Conservation (phyloP, 64 coral and sea anemone species). For the Acropora tenuis region DNA sequence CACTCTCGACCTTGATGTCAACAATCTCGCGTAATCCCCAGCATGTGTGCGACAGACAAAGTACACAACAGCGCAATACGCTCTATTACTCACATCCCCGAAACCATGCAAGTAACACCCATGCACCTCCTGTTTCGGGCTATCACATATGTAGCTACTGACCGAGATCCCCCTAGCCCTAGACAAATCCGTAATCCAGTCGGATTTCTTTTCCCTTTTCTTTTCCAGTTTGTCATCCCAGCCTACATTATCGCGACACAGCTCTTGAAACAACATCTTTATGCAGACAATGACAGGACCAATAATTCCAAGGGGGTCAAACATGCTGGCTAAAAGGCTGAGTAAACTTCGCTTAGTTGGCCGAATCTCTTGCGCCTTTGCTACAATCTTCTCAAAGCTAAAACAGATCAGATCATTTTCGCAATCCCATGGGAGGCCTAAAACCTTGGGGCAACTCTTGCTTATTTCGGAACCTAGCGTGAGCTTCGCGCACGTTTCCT, state of each 20-base stretch:
- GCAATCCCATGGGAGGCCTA: background rate
- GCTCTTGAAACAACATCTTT: background rate
- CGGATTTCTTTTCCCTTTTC: background rate
- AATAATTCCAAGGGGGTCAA: background rate
- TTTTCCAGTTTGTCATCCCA: background rate
- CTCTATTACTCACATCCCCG: slow-evolving; percentile 32
- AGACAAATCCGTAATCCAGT: background rate
- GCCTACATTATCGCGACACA: background rate
- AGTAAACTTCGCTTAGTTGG: background rate
- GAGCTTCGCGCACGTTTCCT: background rate
- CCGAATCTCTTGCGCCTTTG: background rate
- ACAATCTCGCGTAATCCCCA: background rate
- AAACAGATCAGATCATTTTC: background rate
- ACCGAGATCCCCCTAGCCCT: background rate
- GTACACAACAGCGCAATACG: slow-evolving; percentile 41
- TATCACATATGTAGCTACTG: background rate
- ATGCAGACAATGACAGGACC: background rate
- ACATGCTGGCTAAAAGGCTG: background rate
- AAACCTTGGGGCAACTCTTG: background rate
- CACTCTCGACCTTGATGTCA: slow-evolving; percentile 20
- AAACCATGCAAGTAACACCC: slow-evolving; percentile 26
- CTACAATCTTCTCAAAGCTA: background rate
- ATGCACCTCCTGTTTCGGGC: background rate
- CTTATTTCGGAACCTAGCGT: background rate
- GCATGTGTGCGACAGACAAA: background rate